Base-by-base conservation (phyloP, 2,113 vertebrate species). In the Larimichthys polyactis region DNA sequence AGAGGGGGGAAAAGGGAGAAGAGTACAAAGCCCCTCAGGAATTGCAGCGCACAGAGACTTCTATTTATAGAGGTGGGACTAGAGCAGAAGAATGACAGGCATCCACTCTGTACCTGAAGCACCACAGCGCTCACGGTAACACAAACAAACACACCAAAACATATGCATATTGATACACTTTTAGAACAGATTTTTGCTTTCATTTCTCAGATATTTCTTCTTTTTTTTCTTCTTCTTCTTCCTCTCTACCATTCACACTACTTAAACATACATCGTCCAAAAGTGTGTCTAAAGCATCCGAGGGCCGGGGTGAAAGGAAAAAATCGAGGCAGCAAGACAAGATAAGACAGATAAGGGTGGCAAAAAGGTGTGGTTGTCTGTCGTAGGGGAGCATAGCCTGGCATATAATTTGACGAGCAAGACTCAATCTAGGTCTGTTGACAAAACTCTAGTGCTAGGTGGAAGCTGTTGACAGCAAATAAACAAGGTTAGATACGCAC, bases 11-110 rank as follows among this genome's bases (percentile, higher is more conserved):
- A 68, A 64, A 55, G 24, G 70, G 44, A 75, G 55, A 88, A 29
- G 64, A 82, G 77, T 78, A 82, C 55, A 85, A 93, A 88, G 71
- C 62, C 89, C 92, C 84, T 64, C 17, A 83, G 93, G 90, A 91
- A 84, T 80, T 77, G 80, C 65, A 87, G 78, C 52, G 16, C 81
- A 73, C 60, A 79, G 69, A 90, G 85, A 90, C 73, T 79, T 92
- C 91, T 95, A 93, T 94, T 93, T 93, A 92, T 92, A 92, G 88
- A 90, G 87, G 88, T 52, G 83, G 88, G 88, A 90, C 89, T 78
- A 79, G 78, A 89, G 82, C 82, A 62, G 54, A 70, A 85, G 84
- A 91, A 84, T 92, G 90, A 93, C 90, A 93, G 84, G 69, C 88
- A 84, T 90, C 87, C 75, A 78, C 75, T 83, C 78, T 71, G 58